Percentiles rank a stretch among this genome's conserved stretches.
phyloP scores from a whole-genome alignment of 2,888 invertebrate species.

The Melipona beecheii region DNA sequence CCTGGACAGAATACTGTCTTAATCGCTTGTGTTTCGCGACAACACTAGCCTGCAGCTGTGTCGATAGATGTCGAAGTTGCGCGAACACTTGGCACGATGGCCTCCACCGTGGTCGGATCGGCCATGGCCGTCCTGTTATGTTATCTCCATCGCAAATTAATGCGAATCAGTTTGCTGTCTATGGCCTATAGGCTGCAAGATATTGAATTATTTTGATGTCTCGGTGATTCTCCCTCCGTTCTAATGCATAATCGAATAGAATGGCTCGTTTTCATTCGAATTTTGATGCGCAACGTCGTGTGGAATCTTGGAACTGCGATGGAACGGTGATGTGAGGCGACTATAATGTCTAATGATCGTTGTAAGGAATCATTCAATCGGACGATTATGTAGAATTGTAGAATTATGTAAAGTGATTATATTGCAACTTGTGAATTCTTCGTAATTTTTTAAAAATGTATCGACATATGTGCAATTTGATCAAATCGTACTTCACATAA shows the following conservation, averaged over 20 bases:
- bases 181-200: neutral
- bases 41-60: neutral
- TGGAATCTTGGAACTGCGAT: too few relatives aligned
- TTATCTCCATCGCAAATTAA: conserved; percentile 24
- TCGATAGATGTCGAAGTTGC: conserved; percentile 21
- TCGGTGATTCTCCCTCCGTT: neutral
- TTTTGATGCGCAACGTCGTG: too few relatives aligned
- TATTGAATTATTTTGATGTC: neutral
- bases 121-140: neutral
- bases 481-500: too few relatives aligned
- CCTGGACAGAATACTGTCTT: conserved; percentile 1
- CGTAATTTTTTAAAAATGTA: neutral
- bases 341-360: too few relatives aligned
- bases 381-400: too few relatives aligned
- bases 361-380: too few relatives aligned
- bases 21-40: conserved; percentile 19
- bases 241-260: neutral
- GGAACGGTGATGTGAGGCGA: too few relatives aligned
- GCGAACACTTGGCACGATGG: conserved; percentile 16
- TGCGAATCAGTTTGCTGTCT: neutral
- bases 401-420: too few relatives aligned
- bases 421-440: too few relatives aligned
- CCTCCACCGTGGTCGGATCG: neutral
- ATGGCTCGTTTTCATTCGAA: too few relatives aligned
- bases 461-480: too few relatives aligned